Percentiles rank a stretch among this genome's conserved stretches.
Evolutionary conservation across 2,113 vertebrate species (phyloP).

Genomic region (Onychostruthus taczanowskii): DNA sequence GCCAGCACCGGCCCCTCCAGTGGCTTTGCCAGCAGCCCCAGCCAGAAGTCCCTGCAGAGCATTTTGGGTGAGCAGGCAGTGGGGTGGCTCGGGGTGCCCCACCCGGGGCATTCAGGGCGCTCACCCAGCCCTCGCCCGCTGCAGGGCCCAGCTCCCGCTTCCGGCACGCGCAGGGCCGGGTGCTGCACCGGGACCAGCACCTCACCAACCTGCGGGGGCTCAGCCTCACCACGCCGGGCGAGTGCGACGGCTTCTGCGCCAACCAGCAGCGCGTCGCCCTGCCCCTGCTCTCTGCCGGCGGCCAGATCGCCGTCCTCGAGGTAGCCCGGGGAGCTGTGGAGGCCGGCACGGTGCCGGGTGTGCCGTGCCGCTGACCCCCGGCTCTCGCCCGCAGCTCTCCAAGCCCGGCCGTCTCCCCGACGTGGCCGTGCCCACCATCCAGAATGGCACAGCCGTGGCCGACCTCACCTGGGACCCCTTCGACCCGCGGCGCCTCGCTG

Average conservation of each 20-base stretch:
- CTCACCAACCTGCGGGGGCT: constrained; percentile 91
- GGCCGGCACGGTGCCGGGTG: rapidly evolving
- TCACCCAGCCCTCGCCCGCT: rapidly evolving
- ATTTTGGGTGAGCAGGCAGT: constrained; percentile 76
- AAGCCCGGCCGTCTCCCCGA: constrained; percentile 86
- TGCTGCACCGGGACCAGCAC: constrained; percentile 88
- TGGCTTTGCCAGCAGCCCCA: constrained; percentile 85
- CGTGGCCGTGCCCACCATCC: constrained; percentile 81
- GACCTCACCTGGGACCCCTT: constrained; percentile 96
- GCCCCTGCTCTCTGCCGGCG: constrained; percentile 86
- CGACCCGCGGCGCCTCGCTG: constrained; percentile 77
- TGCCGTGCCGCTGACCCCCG: neutral
- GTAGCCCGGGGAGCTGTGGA: neutral
- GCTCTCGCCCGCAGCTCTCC: constrained; percentile 72
- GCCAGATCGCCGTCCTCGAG: constrained; percentile 91
- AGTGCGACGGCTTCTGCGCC: constrained; percentile 89
- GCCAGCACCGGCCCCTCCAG: constrained; percentile 86
- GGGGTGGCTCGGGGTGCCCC: rapidly evolving
- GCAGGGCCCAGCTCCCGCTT: constrained; percentile 88
- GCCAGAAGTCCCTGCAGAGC: constrained; percentile 86
- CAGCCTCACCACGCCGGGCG: constrained; percentile 92
- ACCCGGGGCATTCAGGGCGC: rapidly evolving
- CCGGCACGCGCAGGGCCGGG: constrained; percentile 84
- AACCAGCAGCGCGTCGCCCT: constrained; percentile 82
- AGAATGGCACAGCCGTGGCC: constrained; percentile 82